Evolutionary conservation across 2,888 invertebrate species (phyloP).

Genomic region (Eristalinus sepulchralis): DNA sequence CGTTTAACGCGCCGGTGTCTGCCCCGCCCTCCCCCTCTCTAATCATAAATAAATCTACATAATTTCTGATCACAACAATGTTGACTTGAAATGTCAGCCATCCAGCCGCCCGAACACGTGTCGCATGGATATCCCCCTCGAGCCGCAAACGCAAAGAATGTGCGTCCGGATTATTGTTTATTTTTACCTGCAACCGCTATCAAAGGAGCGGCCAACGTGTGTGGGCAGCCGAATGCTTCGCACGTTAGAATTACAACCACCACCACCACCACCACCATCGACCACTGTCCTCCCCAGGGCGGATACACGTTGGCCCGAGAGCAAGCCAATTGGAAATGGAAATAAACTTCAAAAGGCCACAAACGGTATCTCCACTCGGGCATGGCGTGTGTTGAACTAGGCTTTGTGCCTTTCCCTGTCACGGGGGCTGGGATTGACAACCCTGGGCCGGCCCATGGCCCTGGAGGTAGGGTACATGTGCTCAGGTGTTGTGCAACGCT

Average conservation of each 20-base stretch:
- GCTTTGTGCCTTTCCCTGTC: neutral
- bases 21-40: neutral
- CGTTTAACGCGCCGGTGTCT: too few species aligned
- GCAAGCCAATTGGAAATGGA: constrained; percentile 8
- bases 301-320: constrained; percentile 11
- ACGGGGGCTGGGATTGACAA: neutral
- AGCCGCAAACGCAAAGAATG: constrained; percentile 2
- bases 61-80: constrained; percentile 29
- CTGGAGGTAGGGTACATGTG: constrained; percentile 38
- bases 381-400: neutral
- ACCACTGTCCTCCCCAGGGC: constrained; percentile 2
- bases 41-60: constrained; percentile 31
- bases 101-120: constrained; percentile 13
- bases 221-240: neutral
- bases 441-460: neutral
- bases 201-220: neutral
- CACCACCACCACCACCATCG: neutral
- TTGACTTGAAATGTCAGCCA: neutral
- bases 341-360: constrained; percentile 30
- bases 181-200: constrained; percentile 7
- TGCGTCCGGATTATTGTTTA: neutral
- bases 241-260: neutral
- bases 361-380: constrained; percentile 4
- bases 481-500: constrained; percentile 60
- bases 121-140: neutral